These are phyloP conservation scores for Neodiprion virginianus DNA, from an alignment of 1,140 invertebrate species.

Conservation along the genomic window DNA sequence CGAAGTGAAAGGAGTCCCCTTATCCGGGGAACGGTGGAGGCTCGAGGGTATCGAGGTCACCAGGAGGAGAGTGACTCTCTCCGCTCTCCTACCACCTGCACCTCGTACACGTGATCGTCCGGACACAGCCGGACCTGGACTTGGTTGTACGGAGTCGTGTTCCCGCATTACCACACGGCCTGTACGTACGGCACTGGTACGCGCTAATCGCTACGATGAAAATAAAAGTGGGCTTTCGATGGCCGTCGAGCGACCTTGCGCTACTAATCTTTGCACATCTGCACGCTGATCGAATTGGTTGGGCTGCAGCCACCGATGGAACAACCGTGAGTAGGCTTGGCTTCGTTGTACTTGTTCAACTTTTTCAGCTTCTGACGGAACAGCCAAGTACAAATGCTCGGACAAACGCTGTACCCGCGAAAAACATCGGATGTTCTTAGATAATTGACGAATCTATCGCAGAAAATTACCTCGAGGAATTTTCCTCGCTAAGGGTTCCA, in stretches of 20 bases:
- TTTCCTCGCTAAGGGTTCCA: too few relatives aligned
- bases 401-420: too few relatives aligned
- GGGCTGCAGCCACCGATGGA: too few relatives aligned
- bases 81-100: background rate
- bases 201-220: slow-evolving; percentile 25
- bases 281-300: background rate
- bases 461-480: too few relatives aligned
- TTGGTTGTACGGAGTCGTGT: background rate
- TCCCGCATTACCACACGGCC: background rate
- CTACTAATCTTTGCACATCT: slow-evolving; percentile 39
- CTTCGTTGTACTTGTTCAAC: too few relatives aligned
- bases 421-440: too few relatives aligned
- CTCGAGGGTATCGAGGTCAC: slow-evolving; percentile 56
- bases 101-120: too few relatives aligned
- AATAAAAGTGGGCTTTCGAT: slow-evolving; percentile 37
- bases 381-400: too few relatives aligned
- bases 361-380: too few relatives aligned
- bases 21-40: slow-evolving; percentile 34
- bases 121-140: background rate
- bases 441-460: too few relatives aligned
- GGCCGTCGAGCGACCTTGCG: slow-evolving; percentile 26
- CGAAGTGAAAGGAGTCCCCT: slow-evolving; percentile 56
- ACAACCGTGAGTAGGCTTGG: too few relatives aligned
- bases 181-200: background rate
- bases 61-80: slow-evolving; percentile 36